Conservation (phyloP, 37 sponge, comb jelly and placozoan genomes). For the Cliona cf. orientalis region DNA sequence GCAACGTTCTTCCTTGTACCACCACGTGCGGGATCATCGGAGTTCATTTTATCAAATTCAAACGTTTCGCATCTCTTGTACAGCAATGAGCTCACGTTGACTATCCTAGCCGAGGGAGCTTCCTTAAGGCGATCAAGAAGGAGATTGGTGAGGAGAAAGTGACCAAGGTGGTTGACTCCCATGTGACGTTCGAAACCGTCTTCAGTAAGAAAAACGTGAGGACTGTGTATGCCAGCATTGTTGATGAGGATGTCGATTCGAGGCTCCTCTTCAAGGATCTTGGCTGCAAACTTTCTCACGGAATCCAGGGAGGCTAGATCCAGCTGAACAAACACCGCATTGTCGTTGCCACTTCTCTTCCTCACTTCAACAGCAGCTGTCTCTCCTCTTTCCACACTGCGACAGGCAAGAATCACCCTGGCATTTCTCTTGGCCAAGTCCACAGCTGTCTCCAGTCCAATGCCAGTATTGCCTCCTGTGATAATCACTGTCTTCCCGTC, state of each 20-base stretch:
- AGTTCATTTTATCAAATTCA: slow-evolving; percentile 51
- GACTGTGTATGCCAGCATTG: slow-evolving; percentile 73
- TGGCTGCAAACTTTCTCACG: slow-evolving; percentile 74
- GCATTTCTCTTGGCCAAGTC: slow-evolving; percentile 84
- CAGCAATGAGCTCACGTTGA: slow-evolving; percentile 58
- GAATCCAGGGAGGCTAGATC: slow-evolving; percentile 76
- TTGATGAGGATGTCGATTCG: slow-evolving; percentile 75
- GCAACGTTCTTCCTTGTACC: not conserved
- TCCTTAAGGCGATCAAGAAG: slow-evolving; percentile 68
- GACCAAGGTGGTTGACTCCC: slow-evolving; percentile 70
- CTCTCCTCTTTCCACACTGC: slow-evolving; percentile 66
- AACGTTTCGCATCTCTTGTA: slow-evolving; percentile 22
- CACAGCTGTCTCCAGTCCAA: slow-evolving; percentile 79
- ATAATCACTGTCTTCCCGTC: slow-evolving; percentile 84
- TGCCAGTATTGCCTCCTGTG: slow-evolving; percentile 91
- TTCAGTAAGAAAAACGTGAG: slow-evolving; percentile 36
- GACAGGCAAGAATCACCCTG: slow-evolving; percentile 81
- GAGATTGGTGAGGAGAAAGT: slow-evolving; percentile 69
- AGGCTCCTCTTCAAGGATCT: slow-evolving; percentile 55
- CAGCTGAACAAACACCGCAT: slow-evolving; percentile 56
- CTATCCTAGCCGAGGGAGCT: slow-evolving; percentile 71
- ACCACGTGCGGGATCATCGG: slow-evolving; percentile 19
- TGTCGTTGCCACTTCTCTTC: slow-evolving; percentile 33
- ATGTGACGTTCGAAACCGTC: slow-evolving; percentile 67
- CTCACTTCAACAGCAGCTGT: slow-evolving; percentile 59